Base-by-base conservation (phyloP, 2,797 vertebrate species). In the Bradypodion pumilum region DNA sequence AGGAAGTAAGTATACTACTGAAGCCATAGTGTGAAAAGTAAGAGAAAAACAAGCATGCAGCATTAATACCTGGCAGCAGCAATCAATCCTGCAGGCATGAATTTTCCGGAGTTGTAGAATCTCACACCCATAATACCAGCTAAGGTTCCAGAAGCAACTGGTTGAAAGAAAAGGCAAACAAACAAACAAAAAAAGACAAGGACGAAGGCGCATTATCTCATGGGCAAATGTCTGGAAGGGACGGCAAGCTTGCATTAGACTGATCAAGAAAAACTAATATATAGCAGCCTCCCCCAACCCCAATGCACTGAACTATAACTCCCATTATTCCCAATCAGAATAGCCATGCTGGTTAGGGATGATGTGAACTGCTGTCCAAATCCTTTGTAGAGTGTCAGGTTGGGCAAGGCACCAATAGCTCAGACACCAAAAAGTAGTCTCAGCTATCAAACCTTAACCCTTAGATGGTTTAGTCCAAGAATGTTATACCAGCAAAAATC, bases 51-150 rank as follows among this genome's bases (percentile, higher is more conserved):
- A 3, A 5, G 29, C 46, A 66, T 7, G 40, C 89, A 29, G 62
- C 6, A 21, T 4, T 56, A 29, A 88, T 97, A 99, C 99, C 99
- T 99, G 90, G 97, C 97, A 89, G 95, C 97, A 70, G 98, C 97
- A 80, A 99, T 97, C 85, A 99, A 91, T 46, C 99, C 99, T 1
- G 98, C 98, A 83, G 99, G 98, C 97, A 99, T 98, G 78, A 99
- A 96, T 94, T 99, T 99, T 84, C 97, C 96, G 7, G 98, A 98
- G 91, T 95, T 96, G 84, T 98, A 98, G 95, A 98, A 99, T 94
- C 99, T 96, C 94, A 97, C 97, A 84, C 98, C 98, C 98, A 99
- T 99, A 84, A 99, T 32, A 0, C 95, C 97, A 66, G 97, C 93
- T 89, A 99, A 93, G 42, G 97, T 95, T 92, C 98, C 98, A 59